phyloP scores from a whole-genome alignment of 2,888 invertebrate genomes.

The Hypena proboscidalis region DNA sequence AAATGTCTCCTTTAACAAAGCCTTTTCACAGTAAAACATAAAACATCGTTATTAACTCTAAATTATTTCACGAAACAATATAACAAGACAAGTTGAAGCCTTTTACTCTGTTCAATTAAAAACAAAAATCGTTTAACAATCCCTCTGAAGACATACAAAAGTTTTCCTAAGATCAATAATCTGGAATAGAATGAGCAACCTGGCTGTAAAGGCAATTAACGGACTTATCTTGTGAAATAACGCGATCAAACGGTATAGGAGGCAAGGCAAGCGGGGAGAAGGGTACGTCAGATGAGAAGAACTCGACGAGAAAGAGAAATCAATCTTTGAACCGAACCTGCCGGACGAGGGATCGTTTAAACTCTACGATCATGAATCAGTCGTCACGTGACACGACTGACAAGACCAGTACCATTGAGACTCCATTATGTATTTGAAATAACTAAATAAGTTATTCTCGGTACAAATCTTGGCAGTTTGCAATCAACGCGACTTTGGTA shows the following conservation, averaged over 20 bases:
- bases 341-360: conserved; percentile 48
- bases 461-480: no score
- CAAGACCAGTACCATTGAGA: no score
- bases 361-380: conserved; percentile 4
- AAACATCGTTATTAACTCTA: conserved; percentile 2
- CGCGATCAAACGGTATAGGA: conserved; percentile 65
- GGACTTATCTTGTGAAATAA: conserved; percentile 76
- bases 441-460: no score
- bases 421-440: no score
- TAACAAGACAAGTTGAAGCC: conserved; percentile 33
- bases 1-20: conserved; percentile 8
- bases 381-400: conserved; percentile 50
- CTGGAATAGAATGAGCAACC: conserved; percentile 72
- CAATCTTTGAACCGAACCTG: conserved; percentile 74
- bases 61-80: conserved; percentile 24
- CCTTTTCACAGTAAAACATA: background rate
- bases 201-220: conserved; percentile 77
- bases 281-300: conserved; percentile 40
- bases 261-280: conserved; percentile 20
- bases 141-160: conserved; percentile 75
- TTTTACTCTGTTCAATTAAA: conserved; percentile 57
- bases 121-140: conserved; percentile 71
- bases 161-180: conserved; percentile 73
- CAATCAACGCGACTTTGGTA: no score
- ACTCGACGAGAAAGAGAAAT: conserved; percentile 73